These are phyloP conservation scores for Diploscapter pachys DNA, from an alignment of 1,140 invertebrate genomes.

Conservation along the genomic window DNA sequence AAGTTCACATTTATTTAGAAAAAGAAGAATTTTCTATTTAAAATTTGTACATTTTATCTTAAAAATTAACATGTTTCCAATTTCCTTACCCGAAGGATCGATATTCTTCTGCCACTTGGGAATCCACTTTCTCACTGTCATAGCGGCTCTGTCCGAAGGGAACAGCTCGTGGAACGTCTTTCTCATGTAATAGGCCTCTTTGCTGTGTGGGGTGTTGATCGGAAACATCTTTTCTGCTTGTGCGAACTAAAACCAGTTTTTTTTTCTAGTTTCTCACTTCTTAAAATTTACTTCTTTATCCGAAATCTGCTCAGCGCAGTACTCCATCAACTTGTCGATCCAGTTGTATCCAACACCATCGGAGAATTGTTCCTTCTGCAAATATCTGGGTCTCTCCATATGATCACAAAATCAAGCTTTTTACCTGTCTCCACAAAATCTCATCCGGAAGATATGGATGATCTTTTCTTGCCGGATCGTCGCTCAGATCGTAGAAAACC, in stretches of 20 bases:
- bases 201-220: conserved; percentile 52
- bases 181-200: conserved; percentile 55
- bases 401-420: too few relatives aligned
- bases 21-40: neutral
- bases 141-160: conserved; percentile 50
- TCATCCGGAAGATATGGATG: conserved; percentile 54
- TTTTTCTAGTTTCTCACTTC: neutral
- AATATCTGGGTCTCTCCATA: conserved; percentile 35
- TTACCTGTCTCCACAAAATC: conserved; percentile 40
- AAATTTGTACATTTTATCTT: neutral
- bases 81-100: conserved; percentile 27
- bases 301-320: conserved; percentile 45
- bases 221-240: conserved; percentile 48
- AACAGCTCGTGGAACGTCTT: conserved; percentile 52
- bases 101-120: conserved; percentile 58
- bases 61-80: neutral
- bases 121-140: conserved; percentile 53
- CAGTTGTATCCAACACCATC: conserved; percentile 58
- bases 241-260: conserved; percentile 38
- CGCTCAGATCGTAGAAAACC: conserved; percentile 2
- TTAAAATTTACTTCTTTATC: conserved; percentile 50
- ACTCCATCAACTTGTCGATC: conserved; percentile 53
- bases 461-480: conserved; percentile 35
- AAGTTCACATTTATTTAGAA: neutral
- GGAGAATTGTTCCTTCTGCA: conserved; percentile 57